Evolutionary conservation across 2,888 invertebrate genomes (phyloP), one percentile per base, ranked within the genome.

Genomic region (Chrysolina americana): DNA sequence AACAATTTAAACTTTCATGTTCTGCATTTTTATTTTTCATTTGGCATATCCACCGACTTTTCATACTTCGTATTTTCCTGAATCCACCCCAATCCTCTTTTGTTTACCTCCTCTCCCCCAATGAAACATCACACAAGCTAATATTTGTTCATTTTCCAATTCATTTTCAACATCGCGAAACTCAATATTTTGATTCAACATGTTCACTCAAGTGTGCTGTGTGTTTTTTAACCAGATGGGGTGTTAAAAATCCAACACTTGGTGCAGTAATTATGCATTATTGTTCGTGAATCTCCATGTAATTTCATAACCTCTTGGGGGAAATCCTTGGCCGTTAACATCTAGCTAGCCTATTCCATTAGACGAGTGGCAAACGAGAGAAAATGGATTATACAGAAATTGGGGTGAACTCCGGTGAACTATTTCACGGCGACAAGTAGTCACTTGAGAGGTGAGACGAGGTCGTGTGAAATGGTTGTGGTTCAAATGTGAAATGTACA

Each of bases 291-390:
- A 59, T 59, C 59, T 59, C 59, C 59, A 59, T 59, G 59, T 59
- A 59, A 59, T 59, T 59, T 59, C 59, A 59, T 59, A 59, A 59
- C 59, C 59, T 59, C 59, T 59, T 59, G 59, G 59, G 59, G 59
- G 36, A 59, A 59, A 28, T 59, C 28, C 36, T 59, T 15, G 9
- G 28, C 59, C 36, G 6, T n/a, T 28, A 28, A 15, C 53, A 44
- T n/a, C 53, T 53, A 59, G 59, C 59, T 59, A 59, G 59, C 59
- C 59, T 59, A 59, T 59, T 59, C n/a, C 59, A 59, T 59, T 59
- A 59, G 59, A 59, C 59, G 59, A 19, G 53, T 53, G 28, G 28
- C 28, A 59, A 59, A 28, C 23, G 36, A 28, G 36, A 59, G n/a
- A 59, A 59, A 59, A 53, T 59, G 15, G 59, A 28, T 28, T 3